Evolutionary conservation across 2,797 vertebrate species (phyloP).

Genomic region (Malurus splendens): DNA sequence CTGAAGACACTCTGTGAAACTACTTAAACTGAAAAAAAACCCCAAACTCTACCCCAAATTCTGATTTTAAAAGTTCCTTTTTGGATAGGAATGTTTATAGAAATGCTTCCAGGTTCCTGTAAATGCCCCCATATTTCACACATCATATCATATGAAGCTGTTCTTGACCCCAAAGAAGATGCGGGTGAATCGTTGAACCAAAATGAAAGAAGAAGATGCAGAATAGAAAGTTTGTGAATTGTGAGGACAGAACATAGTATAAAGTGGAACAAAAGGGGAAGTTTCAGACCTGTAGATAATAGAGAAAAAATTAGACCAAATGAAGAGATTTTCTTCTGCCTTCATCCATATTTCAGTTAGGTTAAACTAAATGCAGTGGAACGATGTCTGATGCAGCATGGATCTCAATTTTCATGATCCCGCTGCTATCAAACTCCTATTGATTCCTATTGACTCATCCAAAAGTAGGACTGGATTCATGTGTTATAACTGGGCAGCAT

Average conservation of each 20-base stretch:
- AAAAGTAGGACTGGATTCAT: neutral
- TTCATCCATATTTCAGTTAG: neutral
- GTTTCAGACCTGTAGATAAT: neutral
- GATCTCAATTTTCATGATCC: neutral
- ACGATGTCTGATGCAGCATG: neutral
- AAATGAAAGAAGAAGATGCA: constrained; percentile 21
- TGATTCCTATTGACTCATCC: neutral
- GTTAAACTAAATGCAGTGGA: neutral
- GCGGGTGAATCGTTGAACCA: neutral
- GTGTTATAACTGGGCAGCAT: neutral
- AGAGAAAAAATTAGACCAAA: neutral
- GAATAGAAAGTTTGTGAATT: constrained; percentile 29
- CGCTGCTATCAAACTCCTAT: neutral
- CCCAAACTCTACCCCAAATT: neutral
- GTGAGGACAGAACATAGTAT: neutral
- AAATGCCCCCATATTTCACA: constrained; percentile 60
- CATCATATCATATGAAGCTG: constrained; percentile 38
- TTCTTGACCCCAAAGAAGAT: constrained; percentile 44
- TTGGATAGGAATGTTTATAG: constrained; percentile 6
- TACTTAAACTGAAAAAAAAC: neutral
- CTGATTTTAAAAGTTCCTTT: neutral
- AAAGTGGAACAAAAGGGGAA: neutral
- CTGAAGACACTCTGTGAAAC: constrained; percentile 20
- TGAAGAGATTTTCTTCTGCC: neutral
- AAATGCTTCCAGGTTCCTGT: constrained; percentile 63